Evolutionary conservation across 1,140 invertebrate genomes (phyloP).

Genomic region (Zelostemma sp.): DNA sequence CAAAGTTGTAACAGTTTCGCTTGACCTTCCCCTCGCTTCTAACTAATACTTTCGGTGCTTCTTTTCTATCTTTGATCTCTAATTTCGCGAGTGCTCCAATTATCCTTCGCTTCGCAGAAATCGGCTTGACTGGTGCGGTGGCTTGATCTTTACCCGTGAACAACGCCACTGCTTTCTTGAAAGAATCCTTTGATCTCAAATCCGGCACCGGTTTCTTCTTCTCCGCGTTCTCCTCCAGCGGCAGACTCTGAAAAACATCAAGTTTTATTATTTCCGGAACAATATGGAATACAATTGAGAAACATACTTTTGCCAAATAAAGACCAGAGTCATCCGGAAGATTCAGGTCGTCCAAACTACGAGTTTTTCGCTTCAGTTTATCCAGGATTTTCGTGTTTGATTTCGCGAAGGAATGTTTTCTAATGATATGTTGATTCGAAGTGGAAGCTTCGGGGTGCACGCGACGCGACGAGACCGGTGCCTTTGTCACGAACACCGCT

Average conservation of each 20-base stretch:
- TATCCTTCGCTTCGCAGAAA: conserved; percentile 41
- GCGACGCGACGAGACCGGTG: not conserved
- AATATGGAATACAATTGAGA: no score
- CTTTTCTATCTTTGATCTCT: not conserved
- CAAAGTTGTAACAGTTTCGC: conserved; percentile 21
- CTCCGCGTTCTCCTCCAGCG: not conserved
- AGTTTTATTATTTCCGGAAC: no score
- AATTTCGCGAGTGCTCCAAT: not conserved
- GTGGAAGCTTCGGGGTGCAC: not conserved
- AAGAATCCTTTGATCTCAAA: conserved; percentile 39
- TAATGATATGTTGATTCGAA: conserved; percentile 17
- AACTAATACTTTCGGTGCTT: not conserved
- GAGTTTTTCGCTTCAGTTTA: conserved; percentile 14
- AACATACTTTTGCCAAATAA: no score
- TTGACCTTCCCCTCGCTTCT: conserved; percentile 29
- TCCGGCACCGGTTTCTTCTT: conserved; percentile 29
- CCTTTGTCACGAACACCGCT: not conserved
- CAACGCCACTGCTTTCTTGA: conserved; percentile 17
- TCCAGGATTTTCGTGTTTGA: not conserved
- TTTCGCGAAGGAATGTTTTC: conserved; percentile 22
- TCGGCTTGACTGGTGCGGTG: conserved; percentile 11
- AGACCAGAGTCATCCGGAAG: conserved; percentile 18
- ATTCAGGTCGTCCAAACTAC: conserved; percentile 33
- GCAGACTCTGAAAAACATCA: not conserved
- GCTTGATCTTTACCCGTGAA: not conserved